These are phyloP conservation scores for Asbolus verrucosus DNA, from an alignment of 1,140 invertebrate genomes.

Conservation along the genomic window DNA sequence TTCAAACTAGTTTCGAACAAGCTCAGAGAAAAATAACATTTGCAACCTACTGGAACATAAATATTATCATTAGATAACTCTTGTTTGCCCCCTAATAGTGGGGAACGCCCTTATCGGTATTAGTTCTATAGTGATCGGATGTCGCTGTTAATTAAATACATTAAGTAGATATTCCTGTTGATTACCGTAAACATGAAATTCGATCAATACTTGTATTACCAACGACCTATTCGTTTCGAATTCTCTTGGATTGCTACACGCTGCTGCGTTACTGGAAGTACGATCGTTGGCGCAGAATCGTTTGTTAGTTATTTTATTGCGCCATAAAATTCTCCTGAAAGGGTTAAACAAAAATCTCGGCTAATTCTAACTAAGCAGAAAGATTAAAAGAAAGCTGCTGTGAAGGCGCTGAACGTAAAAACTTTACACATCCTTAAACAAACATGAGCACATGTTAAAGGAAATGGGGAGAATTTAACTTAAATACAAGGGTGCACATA, in stretches of 20 bases:
- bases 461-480: constrained; percentile 30
- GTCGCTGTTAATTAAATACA: constrained; percentile 41
- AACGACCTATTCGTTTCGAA: no score
- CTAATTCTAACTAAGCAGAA: constrained; percentile 1
- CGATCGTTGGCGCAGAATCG: no score
- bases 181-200: constrained; percentile 11
- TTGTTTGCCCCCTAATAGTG: constrained; percentile 29
- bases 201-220: constrained; percentile 10
- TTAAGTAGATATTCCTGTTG: constrained; percentile 24
- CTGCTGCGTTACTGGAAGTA: no score
- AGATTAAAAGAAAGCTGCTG: constrained; percentile 22
- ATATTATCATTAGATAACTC: constrained; percentile 27
- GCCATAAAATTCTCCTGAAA: constrained; percentile 30
- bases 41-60: constrained; percentile 25
- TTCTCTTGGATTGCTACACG: no score
- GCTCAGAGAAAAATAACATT: constrained; percentile 7
- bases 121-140: constrained; percentile 32
- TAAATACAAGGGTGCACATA: constrained; percentile 12
- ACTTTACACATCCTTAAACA: constrained; percentile 16
- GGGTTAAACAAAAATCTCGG: constrained; percentile 32
- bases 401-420: not conserved
- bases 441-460: constrained; percentile 24
- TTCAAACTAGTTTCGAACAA: constrained; percentile 4
- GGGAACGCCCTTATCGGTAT: constrained; percentile 35
- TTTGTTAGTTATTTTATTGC: constrained; percentile 21